Base-by-base conservation (phyloP, 2,797 vertebrate species). In the Pteropus rufus region DNA sequence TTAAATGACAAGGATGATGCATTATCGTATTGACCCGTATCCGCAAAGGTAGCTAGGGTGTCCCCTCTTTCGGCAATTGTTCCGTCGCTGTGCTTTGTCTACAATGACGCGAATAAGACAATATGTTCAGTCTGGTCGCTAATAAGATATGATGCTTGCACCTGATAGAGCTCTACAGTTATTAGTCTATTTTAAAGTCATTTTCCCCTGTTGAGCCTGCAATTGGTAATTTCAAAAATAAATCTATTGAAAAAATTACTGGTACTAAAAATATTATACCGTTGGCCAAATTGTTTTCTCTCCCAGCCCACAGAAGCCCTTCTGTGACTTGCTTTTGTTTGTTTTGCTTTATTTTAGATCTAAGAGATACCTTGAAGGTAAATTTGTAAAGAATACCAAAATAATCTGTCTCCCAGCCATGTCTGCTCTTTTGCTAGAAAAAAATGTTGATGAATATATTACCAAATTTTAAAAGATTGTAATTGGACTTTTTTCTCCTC, bases 1-100 rank as follows among this genome's bases (percentile, higher is more conserved):
- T 97, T 97, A 95, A 97, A 97, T 97, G 96, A 94, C 46, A 87
- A 52, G 5, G 24, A 93, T 77, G 80, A 83, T 81, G 46, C 52
- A 70, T 21, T 76, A 93, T 96, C 94, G 82, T 93, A 69, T 95
- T 93, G 92, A 95, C 21, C 10, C 92, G 60, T n/a, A 86, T 75
- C 94, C 94, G 95, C 79, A 69, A 84, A 95, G 31, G 77, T 96
- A 86, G 85, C 69, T 86, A 82, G 58, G 39, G 34, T 95, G 67
- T 62, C 94, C 81, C 76, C 49, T 64, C 21, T 72, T 24, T 26
- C 3, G 44, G 29, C 8, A 69, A 56, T n/a, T 18, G 24, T 7
- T 80, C 29, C 36, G 1, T 36, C 56, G 5, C 14, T 91, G 82
- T 98, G 89, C 94, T 97, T 97, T 96, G 65, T 96, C 91, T 67